These are phyloP conservation scores for Vimba vimba DNA, from an alignment of 2,113 vertebrate genomes.

Conservation along the genomic window DNA sequence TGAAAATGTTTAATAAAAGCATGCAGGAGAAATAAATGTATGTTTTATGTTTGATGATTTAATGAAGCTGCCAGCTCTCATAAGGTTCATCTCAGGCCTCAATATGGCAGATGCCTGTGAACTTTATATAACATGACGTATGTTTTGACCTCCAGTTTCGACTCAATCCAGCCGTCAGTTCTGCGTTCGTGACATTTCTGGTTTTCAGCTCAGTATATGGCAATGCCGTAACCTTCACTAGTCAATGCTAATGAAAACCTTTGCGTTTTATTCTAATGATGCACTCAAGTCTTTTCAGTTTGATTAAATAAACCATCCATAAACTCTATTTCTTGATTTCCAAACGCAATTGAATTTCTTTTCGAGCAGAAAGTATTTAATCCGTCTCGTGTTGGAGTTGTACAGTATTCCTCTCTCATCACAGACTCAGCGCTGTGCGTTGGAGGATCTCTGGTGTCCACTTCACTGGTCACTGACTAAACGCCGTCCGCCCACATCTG, in stretches of 20 bases:
- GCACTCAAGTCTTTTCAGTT: background rate
- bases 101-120: background rate
- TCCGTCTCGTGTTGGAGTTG: background rate
- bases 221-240: background rate
- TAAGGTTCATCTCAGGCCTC: background rate
- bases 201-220: background rate
- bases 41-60: background rate
- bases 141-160: background rate
- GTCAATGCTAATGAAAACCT: background rate
- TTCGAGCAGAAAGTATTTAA: background rate
- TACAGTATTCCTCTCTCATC: background rate
- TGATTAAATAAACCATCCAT: background rate
- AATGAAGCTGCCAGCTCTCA: background rate
- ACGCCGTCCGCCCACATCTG: slow-evolving; percentile 26
- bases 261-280: background rate
- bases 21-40: background rate
- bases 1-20: background rate
- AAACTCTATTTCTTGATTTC: background rate
- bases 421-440: background rate
- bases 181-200: background rate
- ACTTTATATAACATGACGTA: background rate
- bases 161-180: too few relatives aligned
- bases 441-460: background rate
- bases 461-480: slow-evolving; percentile 22
- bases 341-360: background rate